Percentiles rank a stretch among this genome's conserved stretches.
These are phyloP conservation scores for Mesoligia furuncula DNA, from an alignment of 2,888 invertebrate species.

Conservation along the genomic window DNA sequence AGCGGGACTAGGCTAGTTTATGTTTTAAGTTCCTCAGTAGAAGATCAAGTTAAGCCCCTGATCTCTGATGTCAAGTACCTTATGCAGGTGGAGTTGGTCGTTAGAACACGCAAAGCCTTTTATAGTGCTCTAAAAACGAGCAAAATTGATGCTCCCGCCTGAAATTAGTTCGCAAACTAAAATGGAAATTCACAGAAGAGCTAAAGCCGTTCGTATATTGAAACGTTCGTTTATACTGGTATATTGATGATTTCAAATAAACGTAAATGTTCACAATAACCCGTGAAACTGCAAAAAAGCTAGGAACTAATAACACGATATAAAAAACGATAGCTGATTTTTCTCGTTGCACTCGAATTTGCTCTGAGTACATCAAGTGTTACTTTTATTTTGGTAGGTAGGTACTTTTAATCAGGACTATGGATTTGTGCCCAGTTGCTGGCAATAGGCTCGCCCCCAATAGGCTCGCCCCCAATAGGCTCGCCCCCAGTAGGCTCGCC, in stretches of 20 bases:
- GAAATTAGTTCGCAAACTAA: constrained; percentile 22
- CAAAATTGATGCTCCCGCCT: constrained; percentile 2
- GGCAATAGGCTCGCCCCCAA: not conserved
- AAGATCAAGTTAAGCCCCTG: constrained; percentile 23
- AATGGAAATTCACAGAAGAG: not conserved
- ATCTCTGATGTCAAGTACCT: constrained; percentile 37
- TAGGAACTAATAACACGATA: not conserved
- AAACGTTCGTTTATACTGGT: constrained; percentile 15
- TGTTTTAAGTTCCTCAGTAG: constrained; percentile 1
- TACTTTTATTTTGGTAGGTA: not conserved
- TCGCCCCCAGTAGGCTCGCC: not conserved
- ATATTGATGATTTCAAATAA: constrained; percentile 24
- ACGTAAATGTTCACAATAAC: not conserved
- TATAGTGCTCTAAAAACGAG: constrained; percentile 23
- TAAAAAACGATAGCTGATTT: not conserved
- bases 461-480: not conserved
- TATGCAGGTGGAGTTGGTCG: constrained; percentile 6
- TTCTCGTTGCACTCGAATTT: constrained; percentile 7
- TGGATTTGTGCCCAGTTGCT: not conserved
- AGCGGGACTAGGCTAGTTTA: not conserved
- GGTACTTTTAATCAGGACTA: not conserved
- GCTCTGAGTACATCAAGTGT: not conserved
- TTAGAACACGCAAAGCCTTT: constrained; percentile 43
- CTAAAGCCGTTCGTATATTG: not conserved
- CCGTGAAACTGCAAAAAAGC: constrained; percentile 1